Conservation (phyloP, 2,888 invertebrate species). For the Pterobdella sp. region DNA sequence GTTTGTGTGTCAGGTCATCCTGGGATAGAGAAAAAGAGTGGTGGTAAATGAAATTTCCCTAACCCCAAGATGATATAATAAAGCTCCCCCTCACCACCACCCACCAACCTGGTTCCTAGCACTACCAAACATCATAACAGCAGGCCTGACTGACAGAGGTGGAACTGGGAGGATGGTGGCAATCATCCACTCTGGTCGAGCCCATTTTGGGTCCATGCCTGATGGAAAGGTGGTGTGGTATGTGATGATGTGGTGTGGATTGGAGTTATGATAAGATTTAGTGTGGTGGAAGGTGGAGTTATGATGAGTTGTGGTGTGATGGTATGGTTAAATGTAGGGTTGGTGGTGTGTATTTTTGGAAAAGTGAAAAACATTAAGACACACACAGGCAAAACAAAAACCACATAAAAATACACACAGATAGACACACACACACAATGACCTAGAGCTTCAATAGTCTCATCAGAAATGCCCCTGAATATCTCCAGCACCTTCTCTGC, state of each 20-base stretch:
- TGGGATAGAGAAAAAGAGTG: too few relatives aligned
- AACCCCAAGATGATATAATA: not conserved
- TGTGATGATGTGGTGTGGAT: too few relatives aligned
- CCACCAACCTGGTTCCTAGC: conserved; percentile 70
- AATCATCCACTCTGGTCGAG: conserved; percentile 99
- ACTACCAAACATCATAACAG: conserved; percentile 98
- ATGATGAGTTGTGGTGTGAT: too few relatives aligned
- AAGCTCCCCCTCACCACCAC: not conserved
- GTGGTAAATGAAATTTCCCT: not conserved
- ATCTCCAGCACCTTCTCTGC: conserved; percentile 97
- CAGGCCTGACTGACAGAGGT: conserved; percentile 87
- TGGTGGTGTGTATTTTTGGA: too few relatives aligned
- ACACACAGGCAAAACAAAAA: too few relatives aligned
- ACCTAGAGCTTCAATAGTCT: conserved; percentile 58
- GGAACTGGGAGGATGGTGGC: conserved; percentile 93
- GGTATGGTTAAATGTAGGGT: too few relatives aligned
- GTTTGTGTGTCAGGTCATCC: conserved; percentile 96
- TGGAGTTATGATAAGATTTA: too few relatives aligned
- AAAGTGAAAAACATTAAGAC: too few relatives aligned
- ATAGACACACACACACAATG: not conserved
- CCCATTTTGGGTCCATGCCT: conserved; percentile 85
- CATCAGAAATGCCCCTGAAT: conserved; percentile 72
- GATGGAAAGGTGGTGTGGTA: conserved; percentile 66
- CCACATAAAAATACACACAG: too few relatives aligned
- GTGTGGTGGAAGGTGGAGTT: too few relatives aligned